Evolutionary conservation across 2,797 vertebrate species (phyloP), one percentile per base, ranked within the genome.

Genomic region (Malurus leucopterus): DNA sequence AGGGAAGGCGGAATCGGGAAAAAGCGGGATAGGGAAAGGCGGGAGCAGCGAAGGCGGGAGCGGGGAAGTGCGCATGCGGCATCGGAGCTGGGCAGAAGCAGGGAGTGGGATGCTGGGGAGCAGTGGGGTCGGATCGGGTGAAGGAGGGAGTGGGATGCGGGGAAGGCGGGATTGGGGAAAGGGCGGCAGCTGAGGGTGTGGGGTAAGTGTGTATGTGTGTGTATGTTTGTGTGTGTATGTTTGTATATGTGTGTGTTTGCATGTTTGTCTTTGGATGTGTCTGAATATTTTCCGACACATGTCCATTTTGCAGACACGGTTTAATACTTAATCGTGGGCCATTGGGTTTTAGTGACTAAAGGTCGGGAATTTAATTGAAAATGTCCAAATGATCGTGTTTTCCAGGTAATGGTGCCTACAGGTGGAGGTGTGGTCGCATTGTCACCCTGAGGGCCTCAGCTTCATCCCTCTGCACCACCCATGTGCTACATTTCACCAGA

Each of bases 281-380:
- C 19, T 30, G 26, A 36, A 17, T 61, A 15, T 41, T 41, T 57
- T 47, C 36, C 5, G 11, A 36, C 36, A 36, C 36, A 36, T 36
- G 36, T 12, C 11, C 12, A 1, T 57, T 71, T 44, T 32, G n/a
- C 62, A 41, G n/a, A 3, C n/a, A 2, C 1, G 0, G 30, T 16
- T 58, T n/a, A 3, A 8, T 17, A 27, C 6, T 16, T 36, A 24
- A 2, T 47, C 1, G 2, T 32, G 54, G 29, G 21, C 11, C 67
- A 0, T 12, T 38, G 21, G 1, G 26, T 26, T n/a, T 24, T 19
- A 11, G 20, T 6, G 13, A 11, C 46, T 47, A 8, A 30, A 40
- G n/a, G 10, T 19, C 2, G 15, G 43, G 47, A 18, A 3, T 12
- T 29, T 29, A 30, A 13, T 1, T 34, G 20, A 14, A 69, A 54